Evolutionary conservation across 2,113 vertebrate genomes (phyloP), one percentile per base, ranked within the genome.

Genomic region (Eurystomus gularis): DNA sequence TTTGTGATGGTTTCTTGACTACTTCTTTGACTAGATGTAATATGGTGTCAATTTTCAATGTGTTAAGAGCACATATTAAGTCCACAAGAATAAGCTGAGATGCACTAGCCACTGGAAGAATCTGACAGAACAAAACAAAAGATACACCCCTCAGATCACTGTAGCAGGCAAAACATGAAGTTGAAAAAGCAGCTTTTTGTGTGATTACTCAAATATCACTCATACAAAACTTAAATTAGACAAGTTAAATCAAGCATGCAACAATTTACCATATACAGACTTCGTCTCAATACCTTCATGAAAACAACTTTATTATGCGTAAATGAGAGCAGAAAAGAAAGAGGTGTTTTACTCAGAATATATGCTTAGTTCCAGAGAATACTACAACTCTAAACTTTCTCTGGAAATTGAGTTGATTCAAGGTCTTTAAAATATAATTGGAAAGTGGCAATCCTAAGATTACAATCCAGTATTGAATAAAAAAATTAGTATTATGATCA

Each of bases 11-110:
- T 93, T 99, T 99, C 97, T 99, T 99, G 78, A 99, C 99, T 92
- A 99, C 99, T 90, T 99, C 99, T 97, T 99, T 99, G 70, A 99
- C 97, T 77, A 99, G 97, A 19, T 98, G 97, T n/a, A 99, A 97
- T 66, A 99, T 97, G 3, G 97, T 96, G 39, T 99, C 99, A 0
- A 96, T 98, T 90, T 98, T 99, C 93, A 99, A 80, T 0, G 98
- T 98, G 76, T 93, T 98, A 70, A 99, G 97, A 0, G 99, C 98
- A 88, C 99, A 99, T 37, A 99, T 77, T 81, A 99, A 95, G 58
- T 99, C 99, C 37, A 99, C 98, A 0, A 99, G 98, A 21, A 98
- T 98, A 6, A 99, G 97, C 94, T 99, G 99, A 86, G 98, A 97
- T 9, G 98, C 86, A 44, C 97, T 98, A 40, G 98, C 97, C 42